Percentiles rank a stretch among this genome's conserved stretches.
Conservation (phyloP, 2,888 invertebrate species). For the Nephrotoma flavescens region DNA sequence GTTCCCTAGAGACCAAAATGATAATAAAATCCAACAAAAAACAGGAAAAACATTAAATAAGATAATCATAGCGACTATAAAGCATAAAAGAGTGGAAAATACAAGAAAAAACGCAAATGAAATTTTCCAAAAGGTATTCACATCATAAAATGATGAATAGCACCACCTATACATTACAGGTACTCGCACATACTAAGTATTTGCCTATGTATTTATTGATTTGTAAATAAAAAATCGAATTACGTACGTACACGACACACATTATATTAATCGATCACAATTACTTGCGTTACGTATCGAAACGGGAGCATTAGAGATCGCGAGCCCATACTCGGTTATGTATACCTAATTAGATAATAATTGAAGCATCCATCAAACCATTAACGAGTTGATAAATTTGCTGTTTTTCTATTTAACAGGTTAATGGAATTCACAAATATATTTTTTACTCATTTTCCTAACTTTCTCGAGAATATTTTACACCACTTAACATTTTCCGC, state of each 20-base stretch:
- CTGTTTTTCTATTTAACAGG: neutral
- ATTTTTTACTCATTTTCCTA: neutral
- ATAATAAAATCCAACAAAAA: neutral
- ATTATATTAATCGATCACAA: neutral
- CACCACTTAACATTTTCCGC: neutral
- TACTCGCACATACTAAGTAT: neutral
- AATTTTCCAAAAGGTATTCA: neutral
- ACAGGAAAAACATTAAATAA: neutral
- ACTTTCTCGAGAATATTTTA: neutral
- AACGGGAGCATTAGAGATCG: neutral
- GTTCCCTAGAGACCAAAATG: neutral
- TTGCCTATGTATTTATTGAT: neutral
- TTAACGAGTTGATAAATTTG: neutral
- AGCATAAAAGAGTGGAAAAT: neutral
- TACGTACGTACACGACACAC: neutral
- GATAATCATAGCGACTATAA: neutral
- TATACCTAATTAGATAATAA: neutral
- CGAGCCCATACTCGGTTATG: neutral
- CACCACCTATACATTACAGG: neutral
- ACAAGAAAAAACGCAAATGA: neutral
- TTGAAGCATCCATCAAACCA: neutral
- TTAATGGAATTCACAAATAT: neutral
- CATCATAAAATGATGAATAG: neutral
- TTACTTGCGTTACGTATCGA: neutral
- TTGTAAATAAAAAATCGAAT: neutral